Base-by-base conservation (phyloP, 2,113 vertebrate genomes). In the Nycticorax nycticorax region DNA sequence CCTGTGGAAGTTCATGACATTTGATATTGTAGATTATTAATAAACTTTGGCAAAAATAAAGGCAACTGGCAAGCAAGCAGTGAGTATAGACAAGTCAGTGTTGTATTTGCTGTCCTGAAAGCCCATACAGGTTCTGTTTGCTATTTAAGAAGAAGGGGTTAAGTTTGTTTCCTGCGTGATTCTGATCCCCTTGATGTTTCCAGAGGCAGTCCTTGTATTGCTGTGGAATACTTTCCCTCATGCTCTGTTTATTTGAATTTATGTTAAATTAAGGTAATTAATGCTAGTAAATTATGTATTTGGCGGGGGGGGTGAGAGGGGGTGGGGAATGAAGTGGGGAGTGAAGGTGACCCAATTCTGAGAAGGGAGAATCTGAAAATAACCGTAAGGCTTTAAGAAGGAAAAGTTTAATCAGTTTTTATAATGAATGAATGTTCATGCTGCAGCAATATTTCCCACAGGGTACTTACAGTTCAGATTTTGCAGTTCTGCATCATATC, bases 341-440 rank as follows among this genome's bases (percentile, higher is more conserved):
- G 72, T 21, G 41, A 93, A 95, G 69, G 96, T 95, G 87, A 91
- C 91, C 93, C 48, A 95, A 0, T 96, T 96, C 62, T 97, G 27
- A 39, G 48, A 82, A 72, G 56, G 35, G 48, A 90, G 62, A 56
- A 84, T 96, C 47, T 89, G 76, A 90, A 95, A 94, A 83, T 95
- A 92, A 63, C 67, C 71, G 64, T 52, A 69, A 79, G 88, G 62
- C 81, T 95, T 92, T 82, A 69, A 85, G 88, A 94, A 89, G 85
- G 81, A 62, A 88, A 89, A 94, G 39, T 80, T 93, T 90, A 93
- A 93, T 96, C 47, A 57, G 35, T 76, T 93, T 83, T 76, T 93
- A 69, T 88, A 97, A 93, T 86, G 67, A 94, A 93, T 78, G 77
- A 85, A 67, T 69, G 35, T 27, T 94, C 6, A 2, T 73, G 59